Percentiles rank a stretch among this genome's conserved stretches.
Conservation (phyloP, 2,888 invertebrate species). For the Drosophila basisetae region DNA sequence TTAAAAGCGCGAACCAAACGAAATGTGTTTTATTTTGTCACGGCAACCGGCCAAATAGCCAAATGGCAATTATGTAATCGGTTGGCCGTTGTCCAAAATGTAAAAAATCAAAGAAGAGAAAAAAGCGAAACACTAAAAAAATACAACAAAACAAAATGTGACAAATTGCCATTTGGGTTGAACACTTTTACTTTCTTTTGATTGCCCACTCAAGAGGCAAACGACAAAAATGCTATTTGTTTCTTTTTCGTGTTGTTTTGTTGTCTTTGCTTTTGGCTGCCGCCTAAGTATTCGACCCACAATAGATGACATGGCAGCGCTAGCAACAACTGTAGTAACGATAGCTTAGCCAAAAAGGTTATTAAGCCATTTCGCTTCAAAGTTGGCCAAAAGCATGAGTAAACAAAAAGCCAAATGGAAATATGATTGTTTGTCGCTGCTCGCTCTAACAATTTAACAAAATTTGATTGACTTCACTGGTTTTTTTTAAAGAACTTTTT, state of each 20-base stretch:
- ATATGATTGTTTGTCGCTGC: not conserved
- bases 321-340: conserved; percentile 17
- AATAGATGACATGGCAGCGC: conserved; percentile 26
- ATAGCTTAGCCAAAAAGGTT: conserved; percentile 61
- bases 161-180: conserved; percentile 41
- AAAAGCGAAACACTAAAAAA: conserved; percentile 42
- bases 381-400: conserved; percentile 31
- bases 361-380: conserved; percentile 52
- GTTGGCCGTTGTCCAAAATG: conserved; percentile 37
- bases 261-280: conserved; percentile 8
- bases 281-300: conserved; percentile 39
- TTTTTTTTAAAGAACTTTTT: not conserved
- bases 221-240: conserved; percentile 54
- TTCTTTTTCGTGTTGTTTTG: conserved; percentile 17
- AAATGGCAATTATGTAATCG: conserved; percentile 70
- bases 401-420: not conserved
- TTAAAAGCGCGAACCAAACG: conserved; percentile 52
- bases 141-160: conserved; percentile 47
- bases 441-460: not conserved
- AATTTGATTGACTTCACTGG: not conserved
- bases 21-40: conserved; percentile 64
- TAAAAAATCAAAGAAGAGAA: conserved; percentile 50
- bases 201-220: conserved; percentile 49
- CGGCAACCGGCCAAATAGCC: conserved; percentile 53
- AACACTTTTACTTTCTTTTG: conserved; percentile 78